These are phyloP conservation scores for Boloria euphrosyne DNA, from an alignment of 2,888 invertebrate species.

Conservation along the genomic window DNA sequence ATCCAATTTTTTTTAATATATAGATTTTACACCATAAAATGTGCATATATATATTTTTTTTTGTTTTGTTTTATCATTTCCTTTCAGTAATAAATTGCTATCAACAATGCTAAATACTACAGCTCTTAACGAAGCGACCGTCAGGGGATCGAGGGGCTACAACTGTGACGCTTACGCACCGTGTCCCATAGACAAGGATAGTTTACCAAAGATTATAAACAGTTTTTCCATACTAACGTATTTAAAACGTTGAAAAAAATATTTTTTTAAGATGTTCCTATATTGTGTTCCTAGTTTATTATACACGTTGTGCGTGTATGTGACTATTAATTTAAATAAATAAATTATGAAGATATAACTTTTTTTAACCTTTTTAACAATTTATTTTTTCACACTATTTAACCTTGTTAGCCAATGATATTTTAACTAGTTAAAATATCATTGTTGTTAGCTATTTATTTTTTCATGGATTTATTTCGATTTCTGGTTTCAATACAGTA, in stretches of 20 bases:
- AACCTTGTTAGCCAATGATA: too few relatives aligned
- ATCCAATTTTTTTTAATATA: not conserved
- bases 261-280: not conserved
- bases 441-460: too few relatives aligned
- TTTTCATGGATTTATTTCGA: too few relatives aligned
- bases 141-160: constrained; percentile 62
- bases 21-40: not conserved
- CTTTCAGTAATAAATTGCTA: constrained; percentile 73
- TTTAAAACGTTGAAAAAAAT: not conserved
- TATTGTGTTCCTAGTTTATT: too few relatives aligned
- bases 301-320: too few relatives aligned
- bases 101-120: constrained; percentile 74
- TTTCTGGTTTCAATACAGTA: too few relatives aligned
- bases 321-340: too few relatives aligned
- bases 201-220: constrained; percentile 43
- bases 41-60: not conserved
- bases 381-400: too few relatives aligned
- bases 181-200: constrained; percentile 61
- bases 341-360: too few relatives aligned
- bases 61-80: constrained; percentile 3
- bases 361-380: too few relatives aligned
- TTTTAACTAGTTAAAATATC: too few relatives aligned
- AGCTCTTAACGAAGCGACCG: constrained; percentile 74
- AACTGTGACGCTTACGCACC: constrained; percentile 70
- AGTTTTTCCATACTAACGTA: constrained; percentile 26